These are phyloP conservation scores for Crotophaga sulcirostris DNA, from an alignment of 2,113 vertebrate genomes.

Conservation along the genomic window DNA sequence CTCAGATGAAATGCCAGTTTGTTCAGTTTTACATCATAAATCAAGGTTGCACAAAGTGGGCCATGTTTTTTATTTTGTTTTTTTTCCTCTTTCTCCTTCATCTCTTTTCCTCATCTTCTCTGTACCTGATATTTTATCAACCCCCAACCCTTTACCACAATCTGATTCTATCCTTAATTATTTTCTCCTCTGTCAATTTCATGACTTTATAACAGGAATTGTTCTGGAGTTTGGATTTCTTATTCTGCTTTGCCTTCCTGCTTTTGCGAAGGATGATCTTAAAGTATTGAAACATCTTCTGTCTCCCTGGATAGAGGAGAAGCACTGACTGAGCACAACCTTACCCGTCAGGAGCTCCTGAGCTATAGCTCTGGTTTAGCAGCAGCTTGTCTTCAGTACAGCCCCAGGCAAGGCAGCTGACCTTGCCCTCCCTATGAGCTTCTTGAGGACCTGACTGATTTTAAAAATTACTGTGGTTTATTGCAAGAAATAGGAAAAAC, in stretches of 20 bases:
- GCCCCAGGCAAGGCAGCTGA: neutral
- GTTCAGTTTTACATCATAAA: neutral
- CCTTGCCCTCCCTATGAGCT: neutral
- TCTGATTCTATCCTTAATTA: neutral
- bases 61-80: neutral
- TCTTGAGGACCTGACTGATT: neutral
- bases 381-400: neutral
- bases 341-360: neutral
- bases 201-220: neutral
- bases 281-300: neutral
- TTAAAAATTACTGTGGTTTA: neutral
- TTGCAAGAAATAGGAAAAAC: neutral
- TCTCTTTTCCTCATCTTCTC: neutral
- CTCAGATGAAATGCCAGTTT: neutral
- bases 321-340: accelerated
- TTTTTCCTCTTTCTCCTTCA: neutral
- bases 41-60: neutral
- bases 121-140: neutral
- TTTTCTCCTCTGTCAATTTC: neutral
- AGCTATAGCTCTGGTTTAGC: neutral
- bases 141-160: neutral
- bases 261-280: neutral
- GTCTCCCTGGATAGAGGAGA: neutral
- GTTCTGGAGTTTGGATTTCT: neutral
- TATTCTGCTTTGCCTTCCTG: neutral